These are phyloP conservation scores for Eclectus roratus DNA, from an alignment of 2,113 vertebrate genomes.

Conservation along the genomic window DNA sequence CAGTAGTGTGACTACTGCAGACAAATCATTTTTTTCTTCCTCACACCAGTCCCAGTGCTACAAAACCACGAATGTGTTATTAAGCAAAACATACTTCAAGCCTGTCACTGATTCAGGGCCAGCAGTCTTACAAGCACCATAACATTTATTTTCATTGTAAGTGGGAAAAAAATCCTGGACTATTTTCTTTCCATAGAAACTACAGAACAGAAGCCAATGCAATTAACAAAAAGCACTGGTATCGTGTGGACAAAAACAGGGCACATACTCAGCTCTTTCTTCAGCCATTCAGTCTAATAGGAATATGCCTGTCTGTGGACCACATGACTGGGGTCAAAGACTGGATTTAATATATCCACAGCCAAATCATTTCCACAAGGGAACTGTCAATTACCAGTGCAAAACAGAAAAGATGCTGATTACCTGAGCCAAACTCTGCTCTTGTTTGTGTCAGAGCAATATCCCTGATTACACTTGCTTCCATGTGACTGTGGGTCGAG, in stretches of 20 bases:
- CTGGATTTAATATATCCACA: not conserved
- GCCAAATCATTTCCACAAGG: not conserved
- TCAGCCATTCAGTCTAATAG: not conserved
- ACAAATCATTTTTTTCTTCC: not conserved
- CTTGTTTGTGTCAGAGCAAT: constrained; percentile 8
- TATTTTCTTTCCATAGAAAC: constrained; percentile 11
- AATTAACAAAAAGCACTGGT: not conserved
- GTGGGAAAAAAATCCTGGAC: not conserved
- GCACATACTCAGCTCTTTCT: not conserved
- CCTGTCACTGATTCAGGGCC: not conserved
- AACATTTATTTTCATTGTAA: not conserved
- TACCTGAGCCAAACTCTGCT: constrained; percentile 10
- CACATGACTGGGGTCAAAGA: not conserved
- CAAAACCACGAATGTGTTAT: not conserved
- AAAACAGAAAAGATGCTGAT: constrained; percentile 16
- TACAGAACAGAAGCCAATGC: not conserved
- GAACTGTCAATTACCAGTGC: not conserved
- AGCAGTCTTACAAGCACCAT: not conserved
- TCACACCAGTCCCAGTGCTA: not conserved
- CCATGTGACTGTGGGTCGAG: fast-evolving
- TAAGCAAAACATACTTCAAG: constrained; percentile 3
- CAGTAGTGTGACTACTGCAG: not conserved
- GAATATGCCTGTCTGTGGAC: not conserved
- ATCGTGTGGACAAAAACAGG: not conserved
- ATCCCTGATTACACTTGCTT: not conserved